These are phyloP conservation scores for Limnephilus lunatus DNA, from an alignment of 2,888 invertebrate species.

Conservation along the genomic window DNA sequence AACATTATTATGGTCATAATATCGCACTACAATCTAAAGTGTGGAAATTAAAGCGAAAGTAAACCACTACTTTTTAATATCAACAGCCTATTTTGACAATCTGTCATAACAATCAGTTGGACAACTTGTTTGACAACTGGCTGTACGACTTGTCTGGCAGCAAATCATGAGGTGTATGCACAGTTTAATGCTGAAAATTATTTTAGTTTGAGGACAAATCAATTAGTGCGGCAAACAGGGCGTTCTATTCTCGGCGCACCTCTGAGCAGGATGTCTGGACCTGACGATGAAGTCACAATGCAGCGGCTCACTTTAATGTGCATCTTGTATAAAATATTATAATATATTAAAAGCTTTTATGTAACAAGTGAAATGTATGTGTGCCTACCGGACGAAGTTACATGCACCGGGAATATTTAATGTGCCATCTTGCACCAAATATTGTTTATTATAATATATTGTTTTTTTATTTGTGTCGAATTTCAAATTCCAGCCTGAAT, in stretches of 20 bases:
- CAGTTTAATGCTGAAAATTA: not conserved
- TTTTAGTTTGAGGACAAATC: conserved; percentile 42
- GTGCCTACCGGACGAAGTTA: too few species aligned
- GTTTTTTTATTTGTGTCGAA: too few species aligned
- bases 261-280: conserved; percentile 40
- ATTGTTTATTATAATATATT: too few species aligned
- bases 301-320: not conserved
- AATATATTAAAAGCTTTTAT: not conserved
- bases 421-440: too few species aligned
- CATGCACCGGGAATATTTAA: too few species aligned
- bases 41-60: not conserved
- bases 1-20: not conserved
- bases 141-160: not conserved
- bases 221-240: conserved; percentile 41
- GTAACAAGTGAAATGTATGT: too few species aligned
- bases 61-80: not conserved
- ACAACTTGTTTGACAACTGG: not conserved
- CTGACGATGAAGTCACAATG: conserved; percentile 3
- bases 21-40: not conserved
- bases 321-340: not conserved
- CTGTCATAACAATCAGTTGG: not conserved
- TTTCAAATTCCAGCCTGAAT: too few species aligned
- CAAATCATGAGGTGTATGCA: not conserved
- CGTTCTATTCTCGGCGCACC: conserved; percentile 49
- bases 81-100: not conserved